Percentiles rank a stretch among this genome's conserved stretches.
phyloP scores from a whole-genome alignment of 2,888 invertebrate genomes.

The Conus canariensis region DNA sequence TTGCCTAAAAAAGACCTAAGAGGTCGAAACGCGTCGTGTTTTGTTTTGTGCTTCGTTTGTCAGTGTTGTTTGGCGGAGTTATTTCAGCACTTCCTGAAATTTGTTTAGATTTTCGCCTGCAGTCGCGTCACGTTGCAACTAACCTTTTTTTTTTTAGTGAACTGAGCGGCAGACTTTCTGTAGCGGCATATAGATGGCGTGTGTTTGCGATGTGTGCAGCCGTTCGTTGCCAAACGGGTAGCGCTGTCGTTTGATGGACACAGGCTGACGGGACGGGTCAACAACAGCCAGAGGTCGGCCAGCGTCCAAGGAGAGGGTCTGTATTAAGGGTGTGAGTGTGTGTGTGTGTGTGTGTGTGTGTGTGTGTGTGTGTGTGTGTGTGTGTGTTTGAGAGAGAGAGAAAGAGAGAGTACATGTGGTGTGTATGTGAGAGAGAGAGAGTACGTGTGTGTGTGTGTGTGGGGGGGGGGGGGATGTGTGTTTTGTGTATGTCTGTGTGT shows the following conservation, averaged over 20 bases:
- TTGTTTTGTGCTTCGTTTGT: no score
- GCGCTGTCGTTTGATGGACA: constrained; percentile 33
- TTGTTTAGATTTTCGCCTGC: no score
- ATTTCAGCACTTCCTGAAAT: no score
- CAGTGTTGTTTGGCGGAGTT: no score
- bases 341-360: background rate
- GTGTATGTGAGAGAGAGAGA: background rate
- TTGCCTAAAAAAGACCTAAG: no score
- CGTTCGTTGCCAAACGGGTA: constrained; percentile 15
- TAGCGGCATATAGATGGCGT: no score
- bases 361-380: background rate
- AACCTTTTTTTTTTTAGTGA: no score
- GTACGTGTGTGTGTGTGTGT: constrained; percentile 3
- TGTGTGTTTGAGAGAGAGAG: background rate
- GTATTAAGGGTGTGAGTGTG: background rate
- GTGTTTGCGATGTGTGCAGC: background rate
- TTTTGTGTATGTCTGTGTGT: constrained; percentile 1
- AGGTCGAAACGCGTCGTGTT: no score
- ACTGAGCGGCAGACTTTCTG: no score
- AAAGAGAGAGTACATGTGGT: background rate
- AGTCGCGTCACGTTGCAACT: no score
- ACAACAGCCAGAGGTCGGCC: constrained; percentile 22
- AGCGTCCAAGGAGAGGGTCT: constrained; percentile 24
- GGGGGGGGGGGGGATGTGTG: background rate
- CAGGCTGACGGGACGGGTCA: constrained; percentile 25